Base-by-base conservation (phyloP, 2,113 vertebrate genomes). In the Argyrosomus japonicus region DNA sequence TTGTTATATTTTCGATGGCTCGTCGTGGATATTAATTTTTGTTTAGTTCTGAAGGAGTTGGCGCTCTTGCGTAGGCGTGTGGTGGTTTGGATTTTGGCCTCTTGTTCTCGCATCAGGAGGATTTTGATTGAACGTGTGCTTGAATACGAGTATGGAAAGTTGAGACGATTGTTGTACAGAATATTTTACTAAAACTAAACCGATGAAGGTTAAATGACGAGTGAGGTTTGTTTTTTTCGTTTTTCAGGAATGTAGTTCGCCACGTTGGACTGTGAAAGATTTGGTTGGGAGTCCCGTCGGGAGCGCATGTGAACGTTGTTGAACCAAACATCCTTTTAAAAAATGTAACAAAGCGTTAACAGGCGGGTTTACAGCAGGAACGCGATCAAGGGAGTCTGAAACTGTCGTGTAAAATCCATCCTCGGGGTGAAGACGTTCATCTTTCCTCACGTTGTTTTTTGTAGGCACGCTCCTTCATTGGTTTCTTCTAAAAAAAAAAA, bases 61-160 rank as follows among this genome's bases (percentile, higher is more conserved):
- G 2, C n/a, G 65, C 62, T 50, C 13, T 71, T 11, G 6, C 36
- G 7, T 2, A 14, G 61, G 64, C 45, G 2, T 71, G 75, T 36
- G 0, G 65, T 36, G 73, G 80, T 85, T 81, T 65, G 67, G 77
- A 43, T 53, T 81, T 74, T 70, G 17, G 77, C 48, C 47, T 71
- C 27, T 23, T 43, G 40, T 76, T 85, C 70, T 0, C 36, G 65
- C 57, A 50, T 75, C 65, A 0, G 3, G 36, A 67, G 47, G 21
- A n/a, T 62, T 84, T 63, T 57, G 29, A 47, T 47, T 45, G 40
- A 68, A 9, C 7, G 57, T 53, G 17, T 57, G 45, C 14, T 19
- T 1, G 81, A 11, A 9, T 40, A 36, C 75, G 65, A 68, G 51
- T 27, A 21, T 17, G 21, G 82, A 18, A 88, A 60, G 86, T n/a